These are phyloP conservation scores for Zophobas morio DNA, from an alignment of 1,140 invertebrate genomes.

Conservation along the genomic window DNA sequence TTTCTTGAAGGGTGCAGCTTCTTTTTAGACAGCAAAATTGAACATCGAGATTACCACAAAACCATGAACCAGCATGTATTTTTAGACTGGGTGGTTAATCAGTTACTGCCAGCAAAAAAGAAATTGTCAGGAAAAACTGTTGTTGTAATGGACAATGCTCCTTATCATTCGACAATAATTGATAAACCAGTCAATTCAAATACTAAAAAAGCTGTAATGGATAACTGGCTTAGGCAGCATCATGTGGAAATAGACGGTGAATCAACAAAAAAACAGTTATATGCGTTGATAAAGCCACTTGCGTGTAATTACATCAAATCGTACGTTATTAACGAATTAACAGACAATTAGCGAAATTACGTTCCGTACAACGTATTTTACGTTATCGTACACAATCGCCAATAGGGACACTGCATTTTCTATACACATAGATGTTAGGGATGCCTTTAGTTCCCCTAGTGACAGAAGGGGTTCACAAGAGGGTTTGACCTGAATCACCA, in stretches of 20 bases:
- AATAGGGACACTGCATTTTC: too few relatives aligned
- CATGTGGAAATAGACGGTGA: not conserved
- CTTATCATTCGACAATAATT: not conserved
- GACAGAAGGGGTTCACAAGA: too few relatives aligned
- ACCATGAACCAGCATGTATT: not conserved
- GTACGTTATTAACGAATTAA: too few relatives aligned
- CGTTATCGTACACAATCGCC: too few relatives aligned
- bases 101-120: not conserved
- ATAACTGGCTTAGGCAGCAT: not conserved
- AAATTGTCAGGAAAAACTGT: not conserved
- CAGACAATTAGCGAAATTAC: too few relatives aligned
- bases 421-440: too few relatives aligned
- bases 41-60: constrained; percentile 1
- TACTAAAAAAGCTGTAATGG: not conserved
- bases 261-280: not conserved
- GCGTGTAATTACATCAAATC: too few relatives aligned
- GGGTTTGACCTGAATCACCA: too few relatives aligned
- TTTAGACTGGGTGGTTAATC: not conserved
- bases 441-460: too few relatives aligned
- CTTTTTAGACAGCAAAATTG: not conserved
- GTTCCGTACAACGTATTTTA: too few relatives aligned
- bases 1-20: not conserved
- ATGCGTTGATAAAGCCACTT: not conserved
- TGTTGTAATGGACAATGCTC: constrained; percentile 1
- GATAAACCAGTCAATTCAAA: not conserved